Conservation (phyloP, 2,797 vertebrate species). For the Buphagus erythrorhynchus region DNA sequence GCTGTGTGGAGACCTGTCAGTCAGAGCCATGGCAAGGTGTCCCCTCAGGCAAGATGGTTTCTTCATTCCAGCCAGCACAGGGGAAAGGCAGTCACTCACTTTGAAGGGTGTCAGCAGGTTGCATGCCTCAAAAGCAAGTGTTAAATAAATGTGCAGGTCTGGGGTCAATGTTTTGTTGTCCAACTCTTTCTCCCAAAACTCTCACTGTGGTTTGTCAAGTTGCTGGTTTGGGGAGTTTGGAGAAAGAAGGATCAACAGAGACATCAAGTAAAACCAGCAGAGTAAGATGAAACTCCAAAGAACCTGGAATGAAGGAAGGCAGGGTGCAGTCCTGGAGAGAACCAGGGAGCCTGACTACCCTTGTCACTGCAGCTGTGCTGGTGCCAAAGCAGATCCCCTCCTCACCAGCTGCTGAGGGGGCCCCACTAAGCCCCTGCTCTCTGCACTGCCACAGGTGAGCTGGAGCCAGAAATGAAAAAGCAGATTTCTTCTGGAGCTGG, state of each 20-base stretch:
- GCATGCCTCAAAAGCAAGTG: neutral
- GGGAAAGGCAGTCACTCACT: neutral
- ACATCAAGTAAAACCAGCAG: neutral
- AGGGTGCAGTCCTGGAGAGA: neutral
- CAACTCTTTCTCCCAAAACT: neutral
- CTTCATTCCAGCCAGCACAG: neutral
- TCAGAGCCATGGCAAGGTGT: neutral
- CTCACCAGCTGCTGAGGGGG: neutral
- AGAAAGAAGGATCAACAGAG: neutral
- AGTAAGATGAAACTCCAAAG: neutral
- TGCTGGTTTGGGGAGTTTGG: neutral
- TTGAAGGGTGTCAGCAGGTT: neutral
- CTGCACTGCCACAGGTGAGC: neutral
- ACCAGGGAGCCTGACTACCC: accelerated
- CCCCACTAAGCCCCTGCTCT: neutral
- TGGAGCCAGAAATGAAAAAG: neutral
- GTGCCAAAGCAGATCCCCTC: neutral
- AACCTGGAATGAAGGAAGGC: neutral
- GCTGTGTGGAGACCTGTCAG: neutral
- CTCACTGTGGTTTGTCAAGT: neutral
- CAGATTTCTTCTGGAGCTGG: neutral
- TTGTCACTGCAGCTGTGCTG: neutral
- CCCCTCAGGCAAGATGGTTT: neutral
- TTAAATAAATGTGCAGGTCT: neutral
- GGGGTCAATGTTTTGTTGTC: neutral